phyloP scores from a whole-genome alignment of 2,797 vertebrate species.

The Sebastes paucispinis region DNA sequence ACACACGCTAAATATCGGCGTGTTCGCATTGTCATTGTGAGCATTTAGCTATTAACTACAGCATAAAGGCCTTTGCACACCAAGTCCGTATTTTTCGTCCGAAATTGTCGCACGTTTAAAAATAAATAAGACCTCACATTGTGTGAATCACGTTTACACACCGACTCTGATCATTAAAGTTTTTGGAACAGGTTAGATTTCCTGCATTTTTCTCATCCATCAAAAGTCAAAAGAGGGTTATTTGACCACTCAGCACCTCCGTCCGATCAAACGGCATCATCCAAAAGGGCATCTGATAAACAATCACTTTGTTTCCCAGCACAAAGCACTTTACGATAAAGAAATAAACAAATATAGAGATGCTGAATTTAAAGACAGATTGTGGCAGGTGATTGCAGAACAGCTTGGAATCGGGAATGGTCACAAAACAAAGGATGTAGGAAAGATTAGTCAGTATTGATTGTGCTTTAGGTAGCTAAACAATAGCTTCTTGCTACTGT shows the following conservation, averaged over 20 bases:
- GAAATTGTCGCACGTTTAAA: too few relatives aligned
- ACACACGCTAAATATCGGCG: not conserved
- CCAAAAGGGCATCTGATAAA: not conserved
- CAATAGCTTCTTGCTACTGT: not conserved
- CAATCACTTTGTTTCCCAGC: not conserved
- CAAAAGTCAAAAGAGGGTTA: not conserved
- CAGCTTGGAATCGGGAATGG: not conserved
- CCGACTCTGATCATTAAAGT: not conserved
- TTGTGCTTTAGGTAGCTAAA: not conserved
- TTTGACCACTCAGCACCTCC: not conserved
- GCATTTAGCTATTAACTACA: rapidly evolving
- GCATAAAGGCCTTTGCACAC: too few relatives aligned
- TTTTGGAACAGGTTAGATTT: not conserved
- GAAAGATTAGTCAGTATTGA: not conserved
- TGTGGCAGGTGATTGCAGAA: not conserved
- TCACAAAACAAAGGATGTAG: not conserved
- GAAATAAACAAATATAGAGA: not conserved
- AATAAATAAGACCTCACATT: too few relatives aligned
- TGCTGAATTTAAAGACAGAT: not conserved
- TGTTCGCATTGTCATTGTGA: too few relatives aligned
- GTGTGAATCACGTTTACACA: too few relatives aligned
- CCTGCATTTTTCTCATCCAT: not conserved
- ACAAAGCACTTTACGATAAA: too few relatives aligned
- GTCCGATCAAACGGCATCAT: not conserved
- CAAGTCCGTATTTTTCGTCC: too few relatives aligned